Percentiles rank a stretch among this genome's conserved stretches.
These are phyloP conservation scores for Stenodera caucasica DNA, from an alignment of 2,888 invertebrate genomes.

Conservation along the genomic window DNA sequence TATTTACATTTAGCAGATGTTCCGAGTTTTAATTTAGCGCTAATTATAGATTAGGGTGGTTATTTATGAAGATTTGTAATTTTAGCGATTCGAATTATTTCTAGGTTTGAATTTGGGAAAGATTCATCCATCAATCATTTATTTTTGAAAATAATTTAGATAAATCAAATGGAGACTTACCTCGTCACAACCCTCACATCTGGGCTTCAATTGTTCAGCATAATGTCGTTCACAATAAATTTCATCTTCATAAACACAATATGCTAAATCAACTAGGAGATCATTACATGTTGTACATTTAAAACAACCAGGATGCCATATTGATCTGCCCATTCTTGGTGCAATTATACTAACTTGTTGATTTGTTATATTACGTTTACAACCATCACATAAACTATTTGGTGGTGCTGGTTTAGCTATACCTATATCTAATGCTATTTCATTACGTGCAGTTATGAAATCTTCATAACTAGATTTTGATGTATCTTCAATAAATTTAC, in stretches of 20 bases:
- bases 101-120: too few species aligned
- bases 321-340: conserved; percentile 51
- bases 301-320: conserved; percentile 95
- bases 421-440: conserved; percentile 94
- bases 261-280: conserved; percentile 92
- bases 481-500: conserved; percentile 79
- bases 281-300: conserved; percentile 86
- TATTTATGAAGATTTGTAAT: conserved; percentile 24
- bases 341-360: conserved; percentile 76
- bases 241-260: conserved; percentile 87
- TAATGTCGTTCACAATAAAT: conserved; percentile 95
- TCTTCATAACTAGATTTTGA: conserved; percentile 83
- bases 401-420: conserved; percentile 49
- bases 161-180: conserved; percentile 67
- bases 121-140: too few species aligned
- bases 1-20: conserved; percentile 17
- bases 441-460: conserved; percentile 92
- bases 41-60: conserved; percentile 21
- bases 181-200: conserved; percentile 98
- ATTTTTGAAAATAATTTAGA: too few species aligned
- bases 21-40: conserved; percentile 17
- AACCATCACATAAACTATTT: conserved; percentile 75
- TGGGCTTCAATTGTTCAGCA: conserved; percentile 91
- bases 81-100: not conserved
- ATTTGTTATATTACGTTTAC: conserved; percentile 75